Base-by-base conservation (phyloP, 2,888 invertebrate species). In the Acrobasis repandana region DNA sequence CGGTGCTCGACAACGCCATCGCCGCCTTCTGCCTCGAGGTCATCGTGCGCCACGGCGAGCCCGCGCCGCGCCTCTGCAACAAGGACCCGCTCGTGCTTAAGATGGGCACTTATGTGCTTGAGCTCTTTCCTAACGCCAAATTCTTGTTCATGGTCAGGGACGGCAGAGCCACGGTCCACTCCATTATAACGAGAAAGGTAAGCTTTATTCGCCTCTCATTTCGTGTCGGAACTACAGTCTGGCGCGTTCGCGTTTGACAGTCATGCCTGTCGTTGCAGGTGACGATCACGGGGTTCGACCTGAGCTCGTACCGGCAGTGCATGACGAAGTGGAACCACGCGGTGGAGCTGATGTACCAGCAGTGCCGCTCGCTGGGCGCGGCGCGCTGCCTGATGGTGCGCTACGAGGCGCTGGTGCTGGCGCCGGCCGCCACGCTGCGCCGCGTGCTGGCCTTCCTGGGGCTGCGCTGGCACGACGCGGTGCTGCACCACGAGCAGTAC, bases 101-200 rank as follows among this genome's bases (percentile, higher is more conserved):
- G 93, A 98, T 98, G 94, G 98, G 98, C 80, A 95, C 96, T 60
- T 99, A 91, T 70, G 96, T 99, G 75, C 95, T 97, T 67, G 96
- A 97, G 82, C 93, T 99, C 65, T 99, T 99, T 92, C 99, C 99
- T 52, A 98, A 98, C 83, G 96, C 98, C 63, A 99, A 99, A 92
- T 99, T 98, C 91, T 94, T 99, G 74, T 97, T 99, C 88, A 98
- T 99, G 98, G 96, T 99, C 74, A 95, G 99, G 67, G 99, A 99
- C 87, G 99, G 99, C 33, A 95, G 99, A 67, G 99, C 99, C 65
- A 98, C 99, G 28, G 99, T 99, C 65, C 99, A 99, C 93, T 99
- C 99, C 67, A 98, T 99, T 84, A 99, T 99, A 81, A 96, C 97
- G 58, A 94, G 99, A 75, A 97, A 98, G 94, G 97, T 97, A 77